Conservation (phyloP, 2,888 invertebrate genomes). For the Lydus trimaculatus region DNA sequence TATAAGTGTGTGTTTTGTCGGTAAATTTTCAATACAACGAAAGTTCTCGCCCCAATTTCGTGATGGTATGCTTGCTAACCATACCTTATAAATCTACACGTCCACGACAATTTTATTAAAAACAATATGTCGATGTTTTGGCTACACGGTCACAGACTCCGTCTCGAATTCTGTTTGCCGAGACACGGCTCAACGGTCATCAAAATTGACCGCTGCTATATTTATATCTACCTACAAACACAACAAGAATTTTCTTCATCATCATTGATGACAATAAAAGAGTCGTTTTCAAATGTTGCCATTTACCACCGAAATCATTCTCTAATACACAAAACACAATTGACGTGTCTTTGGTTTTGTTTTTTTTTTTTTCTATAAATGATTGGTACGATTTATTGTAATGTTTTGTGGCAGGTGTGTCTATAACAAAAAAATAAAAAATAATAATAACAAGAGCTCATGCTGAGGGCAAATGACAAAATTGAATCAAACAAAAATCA, state of each 20-base stretch:
- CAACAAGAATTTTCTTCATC: constrained; percentile 5
- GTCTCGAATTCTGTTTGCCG: constrained; percentile 37
- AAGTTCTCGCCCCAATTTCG: constrained; percentile 8
- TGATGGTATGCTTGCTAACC: constrained; percentile 2
- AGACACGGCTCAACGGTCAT: constrained; percentile 32
- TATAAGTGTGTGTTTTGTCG: neutral
- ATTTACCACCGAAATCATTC: neutral
- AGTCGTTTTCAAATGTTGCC: neutral
- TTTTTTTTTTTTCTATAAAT: neutral
- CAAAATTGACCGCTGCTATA: constrained; percentile 19
- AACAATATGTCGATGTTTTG: constrained; percentile 12
- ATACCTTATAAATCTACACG: constrained; percentile 7
- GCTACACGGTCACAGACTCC: constrained; percentile 24
- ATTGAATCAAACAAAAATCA: neutral
- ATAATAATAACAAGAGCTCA: neutral
- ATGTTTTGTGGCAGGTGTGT: neutral
- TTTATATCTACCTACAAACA: no score
- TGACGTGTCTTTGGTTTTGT: neutral
- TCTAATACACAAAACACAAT: neutral
- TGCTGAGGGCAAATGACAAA: neutral
- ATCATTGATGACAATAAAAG: neutral
- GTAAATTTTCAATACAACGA: neutral
- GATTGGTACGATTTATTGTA: neutral
- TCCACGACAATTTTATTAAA: constrained; percentile 6
- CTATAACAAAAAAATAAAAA: no score